These are phyloP conservation scores for cat (Felis catus) DNA, from an alignment of 2,113 vertebrate species.

Conservation along the genomic window DNA sequence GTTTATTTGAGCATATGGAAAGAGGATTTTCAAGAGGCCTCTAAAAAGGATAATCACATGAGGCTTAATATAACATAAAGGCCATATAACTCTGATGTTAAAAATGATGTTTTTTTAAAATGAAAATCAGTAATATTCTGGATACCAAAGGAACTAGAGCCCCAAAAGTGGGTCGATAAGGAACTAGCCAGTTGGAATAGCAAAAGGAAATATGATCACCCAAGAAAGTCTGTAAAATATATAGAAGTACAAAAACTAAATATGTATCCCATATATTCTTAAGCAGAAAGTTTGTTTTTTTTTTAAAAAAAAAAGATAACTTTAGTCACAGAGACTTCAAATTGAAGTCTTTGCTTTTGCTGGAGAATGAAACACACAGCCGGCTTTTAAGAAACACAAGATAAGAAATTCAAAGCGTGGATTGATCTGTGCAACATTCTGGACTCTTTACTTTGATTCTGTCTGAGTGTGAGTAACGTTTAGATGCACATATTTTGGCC, in stretches of 20 bases:
- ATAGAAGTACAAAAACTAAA: background rate
- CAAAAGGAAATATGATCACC: background rate
- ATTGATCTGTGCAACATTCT: too few species aligned
- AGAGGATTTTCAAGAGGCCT: background rate
- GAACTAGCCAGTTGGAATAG: background rate
- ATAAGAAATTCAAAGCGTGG: background rate
- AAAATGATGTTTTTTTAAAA: background rate
- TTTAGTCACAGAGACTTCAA: background rate
- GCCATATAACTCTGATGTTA: background rate
- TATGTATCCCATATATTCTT: background rate
- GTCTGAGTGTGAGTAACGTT: background rate
- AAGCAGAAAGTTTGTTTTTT: background rate
- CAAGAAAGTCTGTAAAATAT: background rate
- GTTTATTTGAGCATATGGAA: background rate
- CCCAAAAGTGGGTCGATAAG: background rate
- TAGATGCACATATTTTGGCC: background rate
- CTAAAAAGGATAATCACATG: background rate
- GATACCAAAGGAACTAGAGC: background rate
- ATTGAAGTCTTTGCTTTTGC: background rate
- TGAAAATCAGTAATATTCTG: background rate
- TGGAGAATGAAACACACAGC: background rate
- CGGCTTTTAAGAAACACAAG: background rate
- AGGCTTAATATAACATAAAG: constrained; percentile 1
- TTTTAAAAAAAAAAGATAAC: background rate
- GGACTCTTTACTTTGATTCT: background rate